A percentile compares a stretch with the other conserved stretches of the same genome.
Evolutionary conservation across 2,797 vertebrate species (phyloP).

Genomic region (Mus minutoides): DNA sequence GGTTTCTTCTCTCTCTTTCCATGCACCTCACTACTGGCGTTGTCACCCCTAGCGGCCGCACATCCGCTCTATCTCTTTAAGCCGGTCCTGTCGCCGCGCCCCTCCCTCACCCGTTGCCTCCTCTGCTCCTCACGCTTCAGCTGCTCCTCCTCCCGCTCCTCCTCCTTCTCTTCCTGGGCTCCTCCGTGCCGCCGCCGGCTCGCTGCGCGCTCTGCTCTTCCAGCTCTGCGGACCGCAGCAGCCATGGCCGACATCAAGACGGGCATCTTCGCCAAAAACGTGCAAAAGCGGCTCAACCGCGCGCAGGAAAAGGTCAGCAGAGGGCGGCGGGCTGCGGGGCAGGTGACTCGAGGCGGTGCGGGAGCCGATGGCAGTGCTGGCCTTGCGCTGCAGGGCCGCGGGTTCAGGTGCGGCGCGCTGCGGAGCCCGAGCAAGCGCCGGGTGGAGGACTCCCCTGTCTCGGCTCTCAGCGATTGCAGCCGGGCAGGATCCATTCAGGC

Average conservation of each 20-base stretch:
- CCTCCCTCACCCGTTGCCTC: conserved; percentile 22
- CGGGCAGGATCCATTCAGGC: neutral
- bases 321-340: neutral
- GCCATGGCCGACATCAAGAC: conserved; percentile 98
- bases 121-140: conserved; percentile 53
- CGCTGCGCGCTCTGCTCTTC: conserved; percentile 81
- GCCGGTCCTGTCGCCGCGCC: neutral
- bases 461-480: neutral
- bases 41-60: neutral
- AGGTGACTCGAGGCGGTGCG: neutral
- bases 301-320: conserved; percentile 95
- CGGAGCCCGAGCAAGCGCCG: neutral
- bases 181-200: conserved; percentile 64
- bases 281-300: conserved; percentile 95
- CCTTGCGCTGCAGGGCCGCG: neutral
- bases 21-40: neutral
- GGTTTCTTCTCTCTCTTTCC: neutral
- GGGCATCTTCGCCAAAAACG: conserved; percentile 97
- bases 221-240: conserved; percentile 83
- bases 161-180: neutral
- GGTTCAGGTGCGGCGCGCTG: neutral
- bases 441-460: neutral
- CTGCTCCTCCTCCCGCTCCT: conserved; percentile 25
- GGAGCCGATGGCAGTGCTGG: neutral
- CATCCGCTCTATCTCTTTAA: conserved; percentile 63